Evolutionary conservation across 2,113 vertebrate genomes (phyloP).

Genomic region (Chionomys nivalis): DNA sequence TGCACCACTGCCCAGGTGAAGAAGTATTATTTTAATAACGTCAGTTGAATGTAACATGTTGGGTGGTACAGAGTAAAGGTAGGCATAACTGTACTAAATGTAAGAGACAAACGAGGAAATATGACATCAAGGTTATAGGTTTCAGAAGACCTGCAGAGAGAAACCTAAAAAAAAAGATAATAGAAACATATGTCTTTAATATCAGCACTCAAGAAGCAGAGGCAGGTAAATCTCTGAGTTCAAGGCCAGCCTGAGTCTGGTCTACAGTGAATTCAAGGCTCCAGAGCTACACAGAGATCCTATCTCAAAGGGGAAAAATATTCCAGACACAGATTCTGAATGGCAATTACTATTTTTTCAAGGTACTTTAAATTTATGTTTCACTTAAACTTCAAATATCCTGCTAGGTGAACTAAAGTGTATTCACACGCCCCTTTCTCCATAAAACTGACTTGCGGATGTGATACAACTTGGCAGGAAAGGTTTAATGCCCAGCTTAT

Average conservation of each 20-base stretch:
- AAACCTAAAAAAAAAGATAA: not conserved
- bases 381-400: constrained; percentile 45
- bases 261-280: not conserved
- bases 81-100: not conserved
- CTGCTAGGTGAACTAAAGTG: not conserved
- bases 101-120: constrained; percentile 3
- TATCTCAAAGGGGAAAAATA: not conserved
- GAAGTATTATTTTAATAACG: not conserved
- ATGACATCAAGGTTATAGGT: not conserved
- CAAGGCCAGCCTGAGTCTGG: not conserved
- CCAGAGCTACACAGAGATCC: not conserved
- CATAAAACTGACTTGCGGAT: not conserved
- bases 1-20: too few species aligned
- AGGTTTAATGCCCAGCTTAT: not conserved
- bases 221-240: not conserved
- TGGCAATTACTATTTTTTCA: constrained; percentile 9
- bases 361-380: constrained; percentile 38
- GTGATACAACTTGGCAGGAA: not conserved
- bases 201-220: not conserved
- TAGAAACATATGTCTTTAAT: not conserved
- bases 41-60: not conserved
- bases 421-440: constrained; percentile 20
- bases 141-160: constrained; percentile 27
- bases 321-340: not conserved
- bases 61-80: not conserved